Conservation (phyloP, 2,888 invertebrate genomes). For the Zhuqinia jingwanae region DNA sequence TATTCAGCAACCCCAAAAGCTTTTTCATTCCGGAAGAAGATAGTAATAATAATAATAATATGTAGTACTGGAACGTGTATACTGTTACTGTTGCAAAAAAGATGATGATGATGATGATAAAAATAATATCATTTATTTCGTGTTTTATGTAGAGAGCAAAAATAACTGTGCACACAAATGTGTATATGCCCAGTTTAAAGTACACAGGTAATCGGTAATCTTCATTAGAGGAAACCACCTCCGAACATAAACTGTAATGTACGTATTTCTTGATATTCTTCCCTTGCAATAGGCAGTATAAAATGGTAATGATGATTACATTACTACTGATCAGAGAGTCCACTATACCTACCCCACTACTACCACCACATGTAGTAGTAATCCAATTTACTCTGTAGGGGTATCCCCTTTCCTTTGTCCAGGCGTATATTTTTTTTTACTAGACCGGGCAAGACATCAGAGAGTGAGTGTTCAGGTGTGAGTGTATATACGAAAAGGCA, state of each 20-base stretch:
- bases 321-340: neutral
- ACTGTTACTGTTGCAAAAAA: neutral
- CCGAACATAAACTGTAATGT: neutral
- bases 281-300: neutral
- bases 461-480: neutral
- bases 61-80: neutral
- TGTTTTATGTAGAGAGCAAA: too few relatives aligned
- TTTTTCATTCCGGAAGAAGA: neutral
- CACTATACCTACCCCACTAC: neutral
- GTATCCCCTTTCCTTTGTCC: neutral
- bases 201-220: conserved; percentile 31
- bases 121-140: too few relatives aligned
- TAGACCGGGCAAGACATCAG: neutral
- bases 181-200: neutral
- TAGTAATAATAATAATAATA: too few relatives aligned
- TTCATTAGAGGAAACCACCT: conserved; percentile 19
- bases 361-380: neutral
- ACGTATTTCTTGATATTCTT: neutral
- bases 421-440: neutral
- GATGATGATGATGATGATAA: neutral
- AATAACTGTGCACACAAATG: neutral
- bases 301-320: conserved; percentile 31
- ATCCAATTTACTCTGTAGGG: conserved; percentile 1
- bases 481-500: neutral
- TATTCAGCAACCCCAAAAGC: neutral